A percentile compares a stretch with the other conserved stretches of the same genome.
These are phyloP conservation scores for Dysdera silvatica DNA, from an alignment of 1,140 invertebrate genomes.

Conservation along the genomic window DNA sequence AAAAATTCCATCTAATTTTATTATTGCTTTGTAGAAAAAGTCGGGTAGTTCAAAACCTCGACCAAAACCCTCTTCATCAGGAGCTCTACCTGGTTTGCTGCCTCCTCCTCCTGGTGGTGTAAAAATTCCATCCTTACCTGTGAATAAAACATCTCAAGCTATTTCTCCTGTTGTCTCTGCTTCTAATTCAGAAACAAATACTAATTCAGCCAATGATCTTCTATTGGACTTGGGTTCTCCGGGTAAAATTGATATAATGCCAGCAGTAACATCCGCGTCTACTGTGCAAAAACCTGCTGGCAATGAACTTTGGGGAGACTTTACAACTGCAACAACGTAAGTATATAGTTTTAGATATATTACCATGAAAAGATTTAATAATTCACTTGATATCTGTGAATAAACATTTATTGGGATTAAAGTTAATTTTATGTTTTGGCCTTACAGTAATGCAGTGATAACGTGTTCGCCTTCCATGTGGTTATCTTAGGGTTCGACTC, in stretches of 20 bases:
- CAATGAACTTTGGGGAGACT: conserved; percentile 60
- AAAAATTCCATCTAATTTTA: conserved; percentile 29
- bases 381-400: no score
- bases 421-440: no score
- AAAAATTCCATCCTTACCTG: conserved; percentile 57
- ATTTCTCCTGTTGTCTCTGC: conserved; percentile 57
- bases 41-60: conserved; percentile 59
- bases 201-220: conserved; percentile 12
- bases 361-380: no score
- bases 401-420: no score
- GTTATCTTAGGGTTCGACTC: no score
- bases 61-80: conserved; percentile 47
- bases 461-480: no score
- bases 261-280: background rate
- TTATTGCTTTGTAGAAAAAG: conserved; percentile 68
- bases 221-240: conserved; percentile 16
- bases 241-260: background rate
- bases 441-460: no score
- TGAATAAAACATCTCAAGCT: conserved; percentile 45
- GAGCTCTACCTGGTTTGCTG: conserved; percentile 54
- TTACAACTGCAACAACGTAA: conserved; percentile 53
- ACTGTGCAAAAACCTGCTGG: conserved; percentile 1
- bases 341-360: no score
- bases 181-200: conserved; percentile 5
- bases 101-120: conserved; percentile 75